Evolutionary conservation across 2,797 vertebrate genomes (phyloP).

Genomic region (Gymnodraco acuticeps): DNA sequence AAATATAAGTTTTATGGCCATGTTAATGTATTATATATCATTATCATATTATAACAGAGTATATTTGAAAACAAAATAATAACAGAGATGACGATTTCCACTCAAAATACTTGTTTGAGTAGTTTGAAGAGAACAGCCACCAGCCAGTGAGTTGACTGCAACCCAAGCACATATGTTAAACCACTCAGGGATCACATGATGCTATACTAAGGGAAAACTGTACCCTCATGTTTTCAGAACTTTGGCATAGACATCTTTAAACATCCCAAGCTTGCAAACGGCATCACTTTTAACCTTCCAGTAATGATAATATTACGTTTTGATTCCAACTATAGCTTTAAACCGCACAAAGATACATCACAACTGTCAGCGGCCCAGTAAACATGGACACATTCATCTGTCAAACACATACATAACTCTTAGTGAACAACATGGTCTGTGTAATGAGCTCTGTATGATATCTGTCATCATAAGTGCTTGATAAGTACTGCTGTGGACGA

Average conservation of each 20-base stretch:
- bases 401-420: slow-evolving; percentile 8
- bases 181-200: no score
- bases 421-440: slow-evolving; percentile 16
- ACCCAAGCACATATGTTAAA: no score
- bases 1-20: background rate
- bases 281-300: background rate
- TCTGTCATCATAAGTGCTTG: slow-evolving; percentile 46
- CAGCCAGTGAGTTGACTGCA: no score
- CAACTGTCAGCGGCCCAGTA: slow-evolving; percentile 1
- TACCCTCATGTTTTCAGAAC: no score
- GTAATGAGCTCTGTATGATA: slow-evolving; percentile 32
- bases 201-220: no score
- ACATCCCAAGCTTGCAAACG: no score
- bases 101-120: background rate
- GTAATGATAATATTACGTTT: background rate
- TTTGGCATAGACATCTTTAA: no score
- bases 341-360: background rate
- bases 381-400: slow-evolving; percentile 29
- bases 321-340: background rate
- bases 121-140: background rate
- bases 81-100: background rate
- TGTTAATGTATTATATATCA: background rate
- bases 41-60: background rate
- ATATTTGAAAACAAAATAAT: background rate
- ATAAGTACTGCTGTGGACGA: slow-evolving; percentile 45